Percentiles rank a stretch among this genome's conserved stretches.
These are phyloP conservation scores for Ptyas mucosa DNA, from an alignment of 2,113 vertebrate species.

Conservation along the genomic window DNA sequence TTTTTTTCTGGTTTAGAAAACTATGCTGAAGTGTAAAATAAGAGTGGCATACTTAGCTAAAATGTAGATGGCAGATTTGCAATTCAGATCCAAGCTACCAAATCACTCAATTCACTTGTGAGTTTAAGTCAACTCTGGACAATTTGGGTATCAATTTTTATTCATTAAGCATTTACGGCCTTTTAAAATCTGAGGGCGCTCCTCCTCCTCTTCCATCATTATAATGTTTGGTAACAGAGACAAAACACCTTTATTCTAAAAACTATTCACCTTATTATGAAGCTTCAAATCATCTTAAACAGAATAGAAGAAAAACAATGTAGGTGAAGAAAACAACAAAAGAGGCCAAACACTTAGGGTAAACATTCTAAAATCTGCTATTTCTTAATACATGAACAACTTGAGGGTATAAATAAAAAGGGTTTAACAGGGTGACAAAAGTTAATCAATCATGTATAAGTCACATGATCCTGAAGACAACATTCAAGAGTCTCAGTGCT, in stretches of 20 bases:
- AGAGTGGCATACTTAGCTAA: not conserved
- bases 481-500: not conserved
- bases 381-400: not conserved
- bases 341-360: not conserved
- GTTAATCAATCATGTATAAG: not conserved
- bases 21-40: not conserved
- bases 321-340: not conserved
- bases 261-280: not conserved
- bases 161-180: not conserved
- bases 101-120: too few species aligned
- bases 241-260: not conserved
- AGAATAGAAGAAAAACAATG: not conserved
- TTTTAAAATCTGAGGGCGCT: not conserved
- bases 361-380: not conserved
- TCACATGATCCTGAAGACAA: not conserved
- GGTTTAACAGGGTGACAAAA: not conserved
- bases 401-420: not conserved
- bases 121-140: not conserved
- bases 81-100: not conserved
- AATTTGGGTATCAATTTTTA: not conserved
- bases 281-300: not conserved
- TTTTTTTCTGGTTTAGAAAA: not conserved
- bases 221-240: not conserved
- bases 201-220: too few species aligned
- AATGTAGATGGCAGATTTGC: not conserved